Conservation (phyloP, 2,113 vertebrate species). For the Chrysemys picta region DNA sequence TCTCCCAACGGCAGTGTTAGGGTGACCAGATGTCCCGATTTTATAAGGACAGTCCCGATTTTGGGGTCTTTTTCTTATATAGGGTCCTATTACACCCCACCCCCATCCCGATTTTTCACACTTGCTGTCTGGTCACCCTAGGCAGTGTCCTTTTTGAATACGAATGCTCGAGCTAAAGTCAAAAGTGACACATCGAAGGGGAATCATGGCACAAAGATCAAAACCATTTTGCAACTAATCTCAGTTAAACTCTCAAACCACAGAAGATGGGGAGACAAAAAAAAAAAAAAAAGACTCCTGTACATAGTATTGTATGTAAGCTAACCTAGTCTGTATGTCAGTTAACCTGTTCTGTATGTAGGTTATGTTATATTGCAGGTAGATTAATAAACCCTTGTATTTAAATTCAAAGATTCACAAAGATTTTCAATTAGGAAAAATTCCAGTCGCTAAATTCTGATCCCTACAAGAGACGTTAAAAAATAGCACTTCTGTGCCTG, state of each 20-base stretch:
- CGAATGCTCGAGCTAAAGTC: background rate
- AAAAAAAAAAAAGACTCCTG: background rate
- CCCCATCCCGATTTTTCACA: no score
- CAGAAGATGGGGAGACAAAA: background rate
- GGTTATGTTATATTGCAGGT: fast-evolving
- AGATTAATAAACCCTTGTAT: fast-evolving
- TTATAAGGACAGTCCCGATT: no score
- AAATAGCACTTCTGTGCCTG: background rate
- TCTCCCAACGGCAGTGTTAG: fast-evolving
- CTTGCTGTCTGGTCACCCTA: no score
- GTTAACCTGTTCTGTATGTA: background rate
- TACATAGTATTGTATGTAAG: background rate
- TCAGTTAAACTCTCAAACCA: background rate
- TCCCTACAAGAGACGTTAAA: fast-evolving
- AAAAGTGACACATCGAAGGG: background rate
- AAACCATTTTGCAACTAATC: background rate
- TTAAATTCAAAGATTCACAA: background rate
- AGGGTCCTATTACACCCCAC: no score
- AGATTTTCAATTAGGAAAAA: background rate
- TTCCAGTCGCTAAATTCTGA: background rate
- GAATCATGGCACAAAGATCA: background rate
- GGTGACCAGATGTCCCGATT: no score
- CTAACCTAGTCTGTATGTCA: background rate
- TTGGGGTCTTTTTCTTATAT: no score
- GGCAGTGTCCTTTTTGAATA: fast-evolving